Evolutionary conservation across 2,888 invertebrate species (phyloP).

Genomic region (Idaea straminata): DNA sequence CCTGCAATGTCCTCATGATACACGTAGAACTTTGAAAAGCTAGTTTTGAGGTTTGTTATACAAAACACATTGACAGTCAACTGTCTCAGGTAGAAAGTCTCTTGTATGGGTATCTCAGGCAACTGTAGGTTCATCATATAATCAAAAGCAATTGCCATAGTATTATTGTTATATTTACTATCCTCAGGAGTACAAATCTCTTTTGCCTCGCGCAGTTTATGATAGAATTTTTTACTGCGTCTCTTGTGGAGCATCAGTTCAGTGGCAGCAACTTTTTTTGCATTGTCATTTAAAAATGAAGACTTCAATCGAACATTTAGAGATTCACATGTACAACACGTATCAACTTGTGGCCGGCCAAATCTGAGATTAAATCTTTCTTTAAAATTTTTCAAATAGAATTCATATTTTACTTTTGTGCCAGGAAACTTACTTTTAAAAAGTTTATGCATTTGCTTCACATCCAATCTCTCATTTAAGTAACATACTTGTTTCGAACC

Average conservation of each 20-base stretch:
- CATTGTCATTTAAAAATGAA: conserved; percentile 11
- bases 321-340: conserved; percentile 15
- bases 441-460: no score
- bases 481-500: no score
- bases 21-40: not conserved
- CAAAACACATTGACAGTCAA: conserved; percentile 5
- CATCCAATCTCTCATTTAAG: no score
- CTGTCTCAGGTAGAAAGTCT: conserved; percentile 12
- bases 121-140: conserved; percentile 15
- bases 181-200: conserved; percentile 5
- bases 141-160: conserved; percentile 9
- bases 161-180: conserved; percentile 2
- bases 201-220: conserved; percentile 7
- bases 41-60: not conserved
- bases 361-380: conserved; percentile 16
- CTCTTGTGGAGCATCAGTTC: conserved; percentile 16
- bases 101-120: conserved; percentile 14
- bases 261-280: conserved; percentile 11
- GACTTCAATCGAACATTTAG: conserved; percentile 9
- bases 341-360: conserved; percentile 20
- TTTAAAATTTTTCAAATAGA: conserved; percentile 7
- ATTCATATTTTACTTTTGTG: conserved; percentile 4
- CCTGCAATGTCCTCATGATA: conserved; percentile 3
- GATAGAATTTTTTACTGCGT: conserved; percentile 17
- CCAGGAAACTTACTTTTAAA: not conserved